Percentiles rank a stretch among this genome's conserved stretches.
These are phyloP conservation scores for Ifrita kowaldi DNA, from an alignment of 2,113 vertebrate genomes.

Conservation along the genomic window DNA sequence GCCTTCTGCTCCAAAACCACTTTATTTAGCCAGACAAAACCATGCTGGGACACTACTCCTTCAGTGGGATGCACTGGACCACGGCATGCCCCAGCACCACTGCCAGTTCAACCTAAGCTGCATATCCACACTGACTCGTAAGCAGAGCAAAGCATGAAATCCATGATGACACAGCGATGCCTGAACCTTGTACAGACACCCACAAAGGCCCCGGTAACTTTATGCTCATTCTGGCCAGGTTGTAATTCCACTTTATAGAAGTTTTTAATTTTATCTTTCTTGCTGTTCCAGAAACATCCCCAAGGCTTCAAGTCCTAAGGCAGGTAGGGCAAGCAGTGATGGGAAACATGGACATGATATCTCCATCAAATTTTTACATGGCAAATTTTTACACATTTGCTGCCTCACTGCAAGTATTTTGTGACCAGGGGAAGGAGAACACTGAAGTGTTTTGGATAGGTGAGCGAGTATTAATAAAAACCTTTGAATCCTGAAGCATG, in stretches of 20 bases:
- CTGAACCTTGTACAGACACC: background rate
- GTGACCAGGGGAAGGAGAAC: background rate
- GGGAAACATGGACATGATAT: rapidly evolving
- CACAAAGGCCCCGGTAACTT: background rate
- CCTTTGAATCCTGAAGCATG: rapidly evolving
- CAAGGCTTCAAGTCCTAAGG: background rate
- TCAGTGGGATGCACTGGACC: rapidly evolving
- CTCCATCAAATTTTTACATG: background rate
- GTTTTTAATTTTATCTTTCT: background rate
- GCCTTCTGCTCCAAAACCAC: background rate
- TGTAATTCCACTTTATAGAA: background rate
- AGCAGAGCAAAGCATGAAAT: rapidly evolving
- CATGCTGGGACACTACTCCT: rapidly evolving
- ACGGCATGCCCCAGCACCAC: rapidly evolving
- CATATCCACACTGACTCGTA: rapidly evolving
- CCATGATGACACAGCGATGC: rapidly evolving
- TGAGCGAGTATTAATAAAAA: background rate
- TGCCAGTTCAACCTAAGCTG: rapidly evolving
- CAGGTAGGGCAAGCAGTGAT: background rate
- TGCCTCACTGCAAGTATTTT: background rate
- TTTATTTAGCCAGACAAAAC: background rate
- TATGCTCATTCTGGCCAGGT: rapidly evolving
- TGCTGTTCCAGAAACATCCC: background rate
- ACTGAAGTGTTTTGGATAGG: background rate
- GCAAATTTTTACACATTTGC: background rate